Evolutionary conservation across 2,888 invertebrate species (phyloP).

Genomic region (Pantelozetes paolii): DNA sequence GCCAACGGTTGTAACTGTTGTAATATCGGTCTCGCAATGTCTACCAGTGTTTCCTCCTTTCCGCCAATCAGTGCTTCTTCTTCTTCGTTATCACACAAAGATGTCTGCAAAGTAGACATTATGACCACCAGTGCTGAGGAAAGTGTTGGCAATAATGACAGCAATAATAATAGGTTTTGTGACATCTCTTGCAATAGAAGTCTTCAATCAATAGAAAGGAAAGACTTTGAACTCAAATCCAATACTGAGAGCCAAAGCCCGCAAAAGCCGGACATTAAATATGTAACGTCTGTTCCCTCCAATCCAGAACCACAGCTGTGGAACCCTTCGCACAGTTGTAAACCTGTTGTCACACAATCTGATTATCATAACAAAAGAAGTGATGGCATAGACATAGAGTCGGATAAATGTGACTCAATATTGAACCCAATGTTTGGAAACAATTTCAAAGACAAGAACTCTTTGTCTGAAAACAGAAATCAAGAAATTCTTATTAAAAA

Average conservation of each 20-base stretch:
- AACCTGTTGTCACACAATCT: constrained; percentile 11
- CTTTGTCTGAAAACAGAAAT: too few species aligned
- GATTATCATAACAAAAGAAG: constrained; percentile 3
- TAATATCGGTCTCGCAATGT: background rate
- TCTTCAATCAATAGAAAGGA: background rate
- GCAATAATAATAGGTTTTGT: background rate
- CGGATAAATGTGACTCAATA: background rate
- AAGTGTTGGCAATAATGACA: background rate
- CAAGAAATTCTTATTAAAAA: too few species aligned
- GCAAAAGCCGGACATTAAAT: background rate
- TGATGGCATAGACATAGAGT: background rate
- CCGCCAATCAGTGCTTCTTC: background rate
- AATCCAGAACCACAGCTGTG: constrained; percentile 14
- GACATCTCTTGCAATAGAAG: background rate
- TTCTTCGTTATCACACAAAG: background rate
- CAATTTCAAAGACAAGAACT: too few species aligned
- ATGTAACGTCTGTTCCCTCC: background rate
- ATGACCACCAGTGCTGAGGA: too few species aligned
- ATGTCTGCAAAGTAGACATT: background rate
- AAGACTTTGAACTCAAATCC: background rate
- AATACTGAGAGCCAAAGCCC: background rate
- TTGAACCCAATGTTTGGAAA: background rate
- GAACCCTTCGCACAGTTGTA: constrained; percentile 13
- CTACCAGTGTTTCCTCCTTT: background rate
- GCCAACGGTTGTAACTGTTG: background rate